Base-by-base conservation (phyloP, 2,113 vertebrate genomes). In the Poecile atricapillus region DNA sequence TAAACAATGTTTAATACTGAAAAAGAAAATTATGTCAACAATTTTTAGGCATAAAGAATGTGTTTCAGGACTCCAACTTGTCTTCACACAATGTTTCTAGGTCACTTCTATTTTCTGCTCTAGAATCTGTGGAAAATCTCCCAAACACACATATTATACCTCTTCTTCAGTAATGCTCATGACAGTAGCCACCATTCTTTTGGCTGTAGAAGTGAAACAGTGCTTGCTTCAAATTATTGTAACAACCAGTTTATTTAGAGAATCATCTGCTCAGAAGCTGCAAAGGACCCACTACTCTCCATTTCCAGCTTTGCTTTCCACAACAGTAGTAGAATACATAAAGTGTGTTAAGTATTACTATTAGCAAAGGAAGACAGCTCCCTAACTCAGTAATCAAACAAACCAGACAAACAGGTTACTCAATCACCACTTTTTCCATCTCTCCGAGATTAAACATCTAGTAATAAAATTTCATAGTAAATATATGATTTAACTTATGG, bases 401-500 rank as follows among this genome's bases (percentile, higher is more conserved):
- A 74, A 79, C 31, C 67, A 85, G 47, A 80, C 41, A 80, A 81
- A 46, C 43, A 47, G 41, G 25, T 64, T 9, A 64, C 28, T 73
- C 52, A 17, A 25, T 60, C 41, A 80, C 7, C 23, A 27, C 19
- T 25, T 78, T 56, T 82, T 37, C 65, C 58, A 67, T 22, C 25
- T 46, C 11, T 69, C 15, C 73, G 69, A 83, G 11, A 86, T 27
- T 52, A 65, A 78, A 78, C 15, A 75, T 30, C 43, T 28, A 43
- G 33, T 30, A 80, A 69, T 30, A 83, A 87, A 86, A 77, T 15
- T 56, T 77, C 22, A n/a, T 30, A 52, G 30, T 56, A 83, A 83
- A 71, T 19, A 59, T 2, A 55, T 19, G 1, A 59, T 58, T 87
- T 77, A 46, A 78, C 12, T 87, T 58, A 53, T 0, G 0, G 2